Percentiles rank a stretch among this genome's conserved stretches.
Evolutionary conservation across 2,888 invertebrate genomes (phyloP).

Genomic region (Cryptocheilus praepositus): DNA sequence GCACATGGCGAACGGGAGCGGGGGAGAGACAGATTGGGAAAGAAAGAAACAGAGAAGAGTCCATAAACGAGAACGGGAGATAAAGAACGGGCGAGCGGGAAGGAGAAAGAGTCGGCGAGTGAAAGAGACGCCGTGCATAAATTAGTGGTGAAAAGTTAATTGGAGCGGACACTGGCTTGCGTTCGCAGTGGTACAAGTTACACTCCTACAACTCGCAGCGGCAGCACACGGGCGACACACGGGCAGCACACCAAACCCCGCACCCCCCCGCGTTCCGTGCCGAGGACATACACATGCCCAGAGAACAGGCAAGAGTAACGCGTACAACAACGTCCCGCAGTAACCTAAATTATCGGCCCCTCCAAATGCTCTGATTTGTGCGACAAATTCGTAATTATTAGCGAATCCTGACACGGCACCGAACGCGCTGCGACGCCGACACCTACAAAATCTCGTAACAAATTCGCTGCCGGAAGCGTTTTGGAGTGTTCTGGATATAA

Average conservation of each 20-base stretch:
- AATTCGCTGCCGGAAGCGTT: too few relatives aligned
- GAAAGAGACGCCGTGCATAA: slow-evolving; percentile 60
- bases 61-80: slow-evolving; percentile 4
- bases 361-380: slow-evolving; percentile 58
- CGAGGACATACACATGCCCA: slow-evolving; percentile 1
- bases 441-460: too few relatives aligned
- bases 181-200: slow-evolving; percentile 70
- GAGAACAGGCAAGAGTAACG: slow-evolving; percentile 12
- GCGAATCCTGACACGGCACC: slow-evolving; percentile 45
- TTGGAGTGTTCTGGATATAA: too few relatives aligned
- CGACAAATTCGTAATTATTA: slow-evolving; percentile 66
- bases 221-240: background rate
- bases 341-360: slow-evolving; percentile 60
- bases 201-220: slow-evolving; percentile 49
- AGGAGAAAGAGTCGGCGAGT: slow-evolving; percentile 35
- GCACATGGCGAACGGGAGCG: slow-evolving; percentile 17
- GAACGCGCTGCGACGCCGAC: background rate
- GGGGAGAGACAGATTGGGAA: background rate
- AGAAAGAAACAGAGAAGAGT: slow-evolving; percentile 10
- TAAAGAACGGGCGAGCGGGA: slow-evolving; percentile 8
- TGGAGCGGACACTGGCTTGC: slow-evolving; percentile 71
- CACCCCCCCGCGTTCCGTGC: slow-evolving; percentile 3
- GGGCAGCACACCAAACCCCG: background rate
- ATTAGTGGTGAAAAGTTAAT: slow-evolving; percentile 74
- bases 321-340: slow-evolving; percentile 42